Evolutionary conservation across 1,140 invertebrate genomes (phyloP).

Genomic region (Camponotus pennsylvanicus): DNA sequence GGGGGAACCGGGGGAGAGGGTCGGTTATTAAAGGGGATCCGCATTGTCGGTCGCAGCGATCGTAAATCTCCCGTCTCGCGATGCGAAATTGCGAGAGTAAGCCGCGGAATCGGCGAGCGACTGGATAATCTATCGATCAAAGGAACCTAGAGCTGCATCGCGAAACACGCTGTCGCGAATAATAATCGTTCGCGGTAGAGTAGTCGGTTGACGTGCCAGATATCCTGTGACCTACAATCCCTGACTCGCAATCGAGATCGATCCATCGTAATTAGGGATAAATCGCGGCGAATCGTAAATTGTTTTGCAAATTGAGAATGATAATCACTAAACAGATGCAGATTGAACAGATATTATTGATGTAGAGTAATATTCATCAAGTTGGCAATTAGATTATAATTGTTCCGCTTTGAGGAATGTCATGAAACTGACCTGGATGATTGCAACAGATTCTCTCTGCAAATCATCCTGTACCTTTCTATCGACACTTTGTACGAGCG

Average conservation of each 20-base stretch:
- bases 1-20: neutral
- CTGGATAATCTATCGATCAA: slow-evolving; percentile 68
- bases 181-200: slow-evolving; percentile 37
- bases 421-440: neutral
- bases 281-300: slow-evolving; percentile 44
- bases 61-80: slow-evolving; percentile 66
- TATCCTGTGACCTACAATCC: slow-evolving; percentile 38
- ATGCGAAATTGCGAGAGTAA: slow-evolving; percentile 67
- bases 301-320: slow-evolving; percentile 47
- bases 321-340: slow-evolving; percentile 30
- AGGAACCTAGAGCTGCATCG: slow-evolving; percentile 51
- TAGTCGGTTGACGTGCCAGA: neutral
- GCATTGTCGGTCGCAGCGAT: slow-evolving; percentile 69
- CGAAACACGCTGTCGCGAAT: slow-evolving; percentile 54
- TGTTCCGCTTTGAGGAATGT: slow-evolving; percentile 6
- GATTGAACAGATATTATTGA: slow-evolving; percentile 39
- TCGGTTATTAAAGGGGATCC: slow-evolving; percentile 73
- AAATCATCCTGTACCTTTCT: neutral
- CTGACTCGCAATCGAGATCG: slow-evolving; percentile 10
- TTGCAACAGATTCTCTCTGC: neutral
- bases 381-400: slow-evolving; percentile 49
- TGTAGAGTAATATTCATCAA: slow-evolving; percentile 38
- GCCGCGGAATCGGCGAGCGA: slow-evolving; percentile 55
- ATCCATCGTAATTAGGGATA: slow-evolving; percentile 53
- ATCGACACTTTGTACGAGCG: neutral